phyloP scores from a whole-genome alignment of 2,113 vertebrate genomes.

The Anser cygnoides region DNA sequence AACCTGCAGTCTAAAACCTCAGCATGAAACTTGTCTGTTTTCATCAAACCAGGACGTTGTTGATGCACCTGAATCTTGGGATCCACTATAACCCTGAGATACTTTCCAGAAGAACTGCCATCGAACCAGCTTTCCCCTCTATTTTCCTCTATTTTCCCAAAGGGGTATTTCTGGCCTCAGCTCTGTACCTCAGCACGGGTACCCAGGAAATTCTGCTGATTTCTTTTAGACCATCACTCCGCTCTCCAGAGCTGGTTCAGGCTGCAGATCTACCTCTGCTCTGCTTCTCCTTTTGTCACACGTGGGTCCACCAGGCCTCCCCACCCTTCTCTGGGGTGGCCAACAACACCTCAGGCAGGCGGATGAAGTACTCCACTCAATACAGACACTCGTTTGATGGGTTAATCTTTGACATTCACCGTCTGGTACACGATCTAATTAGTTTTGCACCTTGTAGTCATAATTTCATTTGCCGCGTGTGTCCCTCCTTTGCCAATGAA shows the following conservation, averaged over 20 bases:
- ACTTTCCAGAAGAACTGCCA: not conserved
- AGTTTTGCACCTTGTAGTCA: slow-evolving; percentile 9
- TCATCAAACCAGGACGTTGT: not conserved
- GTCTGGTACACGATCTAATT: not conserved
- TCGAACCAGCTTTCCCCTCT: not conserved
- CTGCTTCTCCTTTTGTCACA: not conserved
- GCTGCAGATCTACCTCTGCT: not conserved
- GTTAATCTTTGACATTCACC: not conserved
- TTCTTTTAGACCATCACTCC: not conserved
- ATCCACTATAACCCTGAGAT: not conserved
- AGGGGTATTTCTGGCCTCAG: not conserved
- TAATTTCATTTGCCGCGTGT: not conserved
- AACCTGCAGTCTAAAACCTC: not conserved
- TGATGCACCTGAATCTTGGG: not conserved
- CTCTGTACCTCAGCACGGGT: not conserved
- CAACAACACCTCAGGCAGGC: not conserved
- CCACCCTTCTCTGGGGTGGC: not conserved
- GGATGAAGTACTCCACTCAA: not conserved
- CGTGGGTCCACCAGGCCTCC: not conserved
- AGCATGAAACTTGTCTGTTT: not conserved
- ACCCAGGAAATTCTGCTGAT: not conserved
- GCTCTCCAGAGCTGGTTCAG: not conserved
- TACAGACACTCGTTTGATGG: not conserved
- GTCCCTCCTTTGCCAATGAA: not conserved
- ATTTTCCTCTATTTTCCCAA: no score